Base-by-base conservation (phyloP, 2,113 vertebrate species). In the Osmerus mordax region DNA sequence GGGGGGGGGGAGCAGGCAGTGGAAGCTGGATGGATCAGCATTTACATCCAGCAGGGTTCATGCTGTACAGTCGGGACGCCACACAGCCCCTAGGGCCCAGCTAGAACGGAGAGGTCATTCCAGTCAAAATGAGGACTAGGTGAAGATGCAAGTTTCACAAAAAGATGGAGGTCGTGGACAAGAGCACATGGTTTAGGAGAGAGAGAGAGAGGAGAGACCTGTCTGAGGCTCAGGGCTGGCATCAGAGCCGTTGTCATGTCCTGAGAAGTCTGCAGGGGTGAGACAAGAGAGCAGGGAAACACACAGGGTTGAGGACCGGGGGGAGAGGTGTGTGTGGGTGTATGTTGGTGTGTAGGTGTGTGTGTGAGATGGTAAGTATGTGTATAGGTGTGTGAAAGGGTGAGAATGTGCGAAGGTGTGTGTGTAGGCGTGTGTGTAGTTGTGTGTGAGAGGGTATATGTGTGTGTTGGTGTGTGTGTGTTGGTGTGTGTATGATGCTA, bases 241-340 rank as follows among this genome's bases (percentile, higher is more conserved):
- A 73, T 98, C 95, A 93, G 92, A 98, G 90, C 96, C 95, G 96
- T 92, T 98, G 86, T 96, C 96, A 93, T 94, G 92, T 95, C 93
- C 96, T 92, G 96, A 90, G 92, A 93, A 90, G 79, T 99, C 97
- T 99, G 96, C 76, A 89, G 93, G 94, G 89, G 94, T 86, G 89
- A 95, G 94, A 96, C 81, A 92, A 90, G 92, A 93, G 90, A 90
- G 91, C 0, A 83, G 86, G 91, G 85, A 91, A 87, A 94, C 89
- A 88, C 75, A 90, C 77, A 75, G 72, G 73, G 73, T 88, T 91
- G 78, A 87, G 80, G 84, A 84, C 83, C 77, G 76, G 76, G 70
- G 79, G 82, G 67, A 47, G 41, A 88, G 72, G 41, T 0, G 36
- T 47, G 41, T 47, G 7, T 47, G 7, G 41, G 41, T 47, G 41